Evolutionary conservation across 2,888 invertebrate genomes (phyloP).

Genomic region (Sepiola atlantica): DNA sequence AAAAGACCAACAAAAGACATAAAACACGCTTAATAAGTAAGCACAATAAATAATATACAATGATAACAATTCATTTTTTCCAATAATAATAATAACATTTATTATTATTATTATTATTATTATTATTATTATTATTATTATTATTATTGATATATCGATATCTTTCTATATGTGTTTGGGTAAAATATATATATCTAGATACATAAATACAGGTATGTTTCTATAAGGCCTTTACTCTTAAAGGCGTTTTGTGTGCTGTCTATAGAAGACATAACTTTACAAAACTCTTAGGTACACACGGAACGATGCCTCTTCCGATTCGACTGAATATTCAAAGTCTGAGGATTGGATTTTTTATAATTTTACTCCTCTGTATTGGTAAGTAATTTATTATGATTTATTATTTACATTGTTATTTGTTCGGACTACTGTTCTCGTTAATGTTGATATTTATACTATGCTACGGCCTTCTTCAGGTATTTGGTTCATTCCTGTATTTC

Average conservation of each 20-base stretch:
- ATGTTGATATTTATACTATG: no score
- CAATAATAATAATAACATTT: no score
- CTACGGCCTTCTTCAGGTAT: no score
- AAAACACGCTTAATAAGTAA: no score
- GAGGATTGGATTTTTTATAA: neutral
- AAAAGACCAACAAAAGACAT: no score
- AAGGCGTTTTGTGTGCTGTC: neutral
- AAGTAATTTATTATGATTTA: neutral
- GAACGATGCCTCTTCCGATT: neutral
- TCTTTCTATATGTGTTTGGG: no score
- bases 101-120: slow-evolving; percentile 24
- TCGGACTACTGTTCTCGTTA: no score
- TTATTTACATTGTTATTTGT: no score
- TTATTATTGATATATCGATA: neutral
- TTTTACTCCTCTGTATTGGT: neutral
- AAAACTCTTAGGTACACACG: neutral
- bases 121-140: slow-evolving; percentile 40
- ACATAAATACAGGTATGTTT: neutral
- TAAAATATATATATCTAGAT: neutral
- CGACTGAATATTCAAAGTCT: neutral
- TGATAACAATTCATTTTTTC: no score
- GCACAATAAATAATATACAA: no score
- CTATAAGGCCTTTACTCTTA: no score
- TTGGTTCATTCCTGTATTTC: no score
- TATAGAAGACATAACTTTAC: neutral